These are phyloP conservation scores for Lysandra coridon DNA, from an alignment of 2,888 invertebrate genomes.

Conservation along the genomic window DNA sequence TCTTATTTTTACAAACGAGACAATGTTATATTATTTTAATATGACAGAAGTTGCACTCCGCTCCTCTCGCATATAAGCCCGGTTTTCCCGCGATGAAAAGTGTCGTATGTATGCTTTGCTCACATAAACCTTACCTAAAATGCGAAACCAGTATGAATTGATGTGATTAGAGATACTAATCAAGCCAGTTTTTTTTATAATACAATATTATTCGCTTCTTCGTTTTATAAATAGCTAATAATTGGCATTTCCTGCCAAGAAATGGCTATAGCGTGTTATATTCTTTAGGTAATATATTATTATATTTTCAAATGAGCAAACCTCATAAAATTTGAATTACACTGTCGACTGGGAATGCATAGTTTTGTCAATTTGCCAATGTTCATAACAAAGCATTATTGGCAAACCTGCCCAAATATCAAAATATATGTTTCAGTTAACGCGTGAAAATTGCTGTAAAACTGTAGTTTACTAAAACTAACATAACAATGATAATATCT, in stretches of 20 bases:
- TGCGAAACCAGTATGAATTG: no score
- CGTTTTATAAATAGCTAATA: background rate
- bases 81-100: no score
- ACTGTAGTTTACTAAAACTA: background rate
- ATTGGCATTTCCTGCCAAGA: background rate
- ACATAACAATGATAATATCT: no score
- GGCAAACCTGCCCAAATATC: conserved; percentile 2
- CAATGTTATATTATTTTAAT: background rate
- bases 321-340: conserved; percentile 36
- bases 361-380: conserved; percentile 48
- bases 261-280: background rate
- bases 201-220: background rate
- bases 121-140: no score
- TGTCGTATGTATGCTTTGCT: no score
- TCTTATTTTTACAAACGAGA: no score
- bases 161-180: no score
- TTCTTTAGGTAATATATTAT: background rate
- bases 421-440: background rate
- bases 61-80: no score
- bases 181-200: background rate
- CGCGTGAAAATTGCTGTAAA: background rate
- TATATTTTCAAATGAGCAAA: background rate
- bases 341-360: conserved; percentile 47
- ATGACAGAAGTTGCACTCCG: background rate
- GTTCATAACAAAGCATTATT: conserved; percentile 32